Evolutionary conservation across 2,888 invertebrate genomes (phyloP).

Genomic region (Syritta pipiens): DNA sequence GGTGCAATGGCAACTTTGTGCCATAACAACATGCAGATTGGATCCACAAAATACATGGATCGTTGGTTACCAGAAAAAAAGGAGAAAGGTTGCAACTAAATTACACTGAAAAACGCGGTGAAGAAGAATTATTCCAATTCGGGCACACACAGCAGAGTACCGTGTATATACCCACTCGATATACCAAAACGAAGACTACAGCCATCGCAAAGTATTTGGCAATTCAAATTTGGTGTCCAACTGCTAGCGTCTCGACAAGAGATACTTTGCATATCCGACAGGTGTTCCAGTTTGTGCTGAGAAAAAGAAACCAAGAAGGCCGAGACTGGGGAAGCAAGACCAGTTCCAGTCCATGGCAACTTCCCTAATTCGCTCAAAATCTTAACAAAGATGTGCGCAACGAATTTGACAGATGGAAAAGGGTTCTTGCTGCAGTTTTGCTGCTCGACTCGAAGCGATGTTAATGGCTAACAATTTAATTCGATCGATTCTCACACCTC

Average conservation of each 20-base stretch:
- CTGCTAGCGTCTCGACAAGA: constrained; percentile 18
- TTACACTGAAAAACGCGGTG: constrained; percentile 36
- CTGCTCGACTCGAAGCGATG: not conserved
- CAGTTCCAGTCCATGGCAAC: constrained; percentile 26
- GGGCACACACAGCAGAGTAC: not conserved
- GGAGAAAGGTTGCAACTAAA: constrained; percentile 34
- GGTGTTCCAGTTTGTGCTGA: constrained; percentile 54
- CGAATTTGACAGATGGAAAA: constrained; percentile 61
- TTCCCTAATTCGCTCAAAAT: constrained; percentile 61
- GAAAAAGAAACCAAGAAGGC: not conserved
- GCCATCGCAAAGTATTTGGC: constrained; percentile 37
- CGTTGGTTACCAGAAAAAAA: not conserved
- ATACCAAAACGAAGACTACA: no score
- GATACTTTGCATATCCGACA: constrained; percentile 67
- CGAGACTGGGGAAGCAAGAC: constrained; percentile 34
- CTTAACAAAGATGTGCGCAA: constrained; percentile 67
- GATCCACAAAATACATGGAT: constrained; percentile 22
- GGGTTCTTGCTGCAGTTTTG: not conserved
- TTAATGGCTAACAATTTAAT: constrained; percentile 55
- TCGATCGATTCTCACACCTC: constrained; percentile 68
- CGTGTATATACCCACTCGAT: not conserved
- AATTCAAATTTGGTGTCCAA: constrained; percentile 46
- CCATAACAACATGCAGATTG: constrained; percentile 44
- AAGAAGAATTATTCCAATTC: constrained; percentile 47
- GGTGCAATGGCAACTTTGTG: constrained; percentile 17